Conservation (phyloP, 2,888 invertebrate genomes). For the Eupsilia transversa region DNA sequence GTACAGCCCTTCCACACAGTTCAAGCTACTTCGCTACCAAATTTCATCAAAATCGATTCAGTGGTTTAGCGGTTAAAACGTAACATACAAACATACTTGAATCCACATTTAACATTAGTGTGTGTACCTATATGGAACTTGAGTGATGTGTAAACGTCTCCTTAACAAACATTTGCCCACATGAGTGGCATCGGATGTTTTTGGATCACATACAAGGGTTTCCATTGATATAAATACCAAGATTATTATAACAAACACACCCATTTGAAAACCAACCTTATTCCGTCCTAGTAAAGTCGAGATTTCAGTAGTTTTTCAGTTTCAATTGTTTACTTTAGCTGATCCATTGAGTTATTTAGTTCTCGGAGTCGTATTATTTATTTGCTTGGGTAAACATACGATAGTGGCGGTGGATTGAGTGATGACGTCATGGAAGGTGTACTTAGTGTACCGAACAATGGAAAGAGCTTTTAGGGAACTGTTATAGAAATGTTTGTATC, state of each 20-base stretch:
- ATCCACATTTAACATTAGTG: neutral
- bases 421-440: slow-evolving; percentile 70
- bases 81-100: slow-evolving; percentile 5
- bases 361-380: slow-evolving; percentile 78
- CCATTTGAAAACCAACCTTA: slow-evolving; percentile 57
- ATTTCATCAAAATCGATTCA: neutral
- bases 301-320: neutral
- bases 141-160: slow-evolving; percentile 63
- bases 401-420: slow-evolving; percentile 71
- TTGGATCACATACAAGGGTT: slow-evolving; percentile 83
- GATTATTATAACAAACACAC: slow-evolving; percentile 39
- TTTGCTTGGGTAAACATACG: slow-evolving; percentile 78
- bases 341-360: slow-evolving; percentile 76
- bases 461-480: slow-evolving; percentile 31
- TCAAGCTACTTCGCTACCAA: neutral
- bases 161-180: slow-evolving; percentile 80
- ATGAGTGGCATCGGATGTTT: slow-evolving; percentile 84
- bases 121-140: slow-evolving; percentile 15
- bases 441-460: slow-evolving; percentile 48
- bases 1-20: neutral
- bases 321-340: slow-evolving; percentile 77
- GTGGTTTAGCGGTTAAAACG: neutral
- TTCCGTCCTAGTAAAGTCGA: neutral
- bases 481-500: slow-evolving; percentile 34
- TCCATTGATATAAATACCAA: slow-evolving; percentile 79